Conservation (phyloP, 2,797 vertebrate genomes). For the Periparus ater region DNA sequence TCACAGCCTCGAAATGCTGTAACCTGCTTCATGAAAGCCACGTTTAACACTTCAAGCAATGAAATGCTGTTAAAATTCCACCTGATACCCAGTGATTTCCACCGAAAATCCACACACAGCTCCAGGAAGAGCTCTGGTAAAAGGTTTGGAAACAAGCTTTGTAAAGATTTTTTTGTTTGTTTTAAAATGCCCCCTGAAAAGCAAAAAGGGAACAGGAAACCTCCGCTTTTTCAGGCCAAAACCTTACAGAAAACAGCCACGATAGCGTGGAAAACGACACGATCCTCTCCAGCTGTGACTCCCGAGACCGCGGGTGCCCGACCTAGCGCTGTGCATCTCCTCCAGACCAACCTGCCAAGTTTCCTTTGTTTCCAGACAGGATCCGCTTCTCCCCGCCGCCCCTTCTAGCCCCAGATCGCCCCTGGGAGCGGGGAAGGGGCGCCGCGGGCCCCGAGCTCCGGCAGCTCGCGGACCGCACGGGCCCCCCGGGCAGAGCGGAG, state of each 20-base stretch:
- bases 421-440: background rate
- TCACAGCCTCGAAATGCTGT: background rate
- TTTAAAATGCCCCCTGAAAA: background rate
- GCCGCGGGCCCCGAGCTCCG: background rate
- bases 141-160: background rate
- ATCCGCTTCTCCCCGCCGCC: background rate
- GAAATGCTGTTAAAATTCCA: background rate
- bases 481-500: background rate
- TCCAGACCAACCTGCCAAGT: background rate
- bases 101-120: background rate
- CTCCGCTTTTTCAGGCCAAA: background rate
- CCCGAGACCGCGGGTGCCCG: background rate
- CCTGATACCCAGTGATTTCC: background rate
- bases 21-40: background rate
- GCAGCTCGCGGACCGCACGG: background rate
- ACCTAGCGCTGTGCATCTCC: background rate
- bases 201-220: background rate
- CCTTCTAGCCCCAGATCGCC: background rate
- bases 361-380: constrained; percentile 40
- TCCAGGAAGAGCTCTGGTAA: background rate
- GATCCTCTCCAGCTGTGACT: background rate
- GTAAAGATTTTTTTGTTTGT: no score
- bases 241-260: background rate
- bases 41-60: background rate
- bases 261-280: background rate